Evolutionary conservation across 2,888 invertebrate species (phyloP).

Genomic region (Griposia aprilina): DNA sequence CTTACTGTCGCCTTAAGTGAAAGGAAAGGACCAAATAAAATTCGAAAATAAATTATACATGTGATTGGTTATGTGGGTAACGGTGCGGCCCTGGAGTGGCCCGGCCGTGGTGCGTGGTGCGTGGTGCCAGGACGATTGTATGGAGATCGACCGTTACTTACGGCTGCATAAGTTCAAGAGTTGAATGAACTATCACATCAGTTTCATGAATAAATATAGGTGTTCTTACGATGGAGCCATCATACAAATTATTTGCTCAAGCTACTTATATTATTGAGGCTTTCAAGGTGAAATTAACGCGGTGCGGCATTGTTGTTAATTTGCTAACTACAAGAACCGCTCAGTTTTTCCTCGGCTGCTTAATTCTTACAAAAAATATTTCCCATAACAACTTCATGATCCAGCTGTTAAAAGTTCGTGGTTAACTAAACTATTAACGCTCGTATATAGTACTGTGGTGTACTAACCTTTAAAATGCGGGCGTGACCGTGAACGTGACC

Average conservation of each 20-base stretch:
- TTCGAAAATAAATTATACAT: slow-evolving; percentile 62
- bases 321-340: neutral
- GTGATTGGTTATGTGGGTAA: slow-evolving; percentile 63
- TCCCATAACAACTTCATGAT: neutral
- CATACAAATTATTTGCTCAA: slow-evolving; percentile 24
- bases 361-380: neutral
- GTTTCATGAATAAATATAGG: slow-evolving; percentile 47
- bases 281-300: slow-evolving; percentile 35
- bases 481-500: slow-evolving; percentile 8
- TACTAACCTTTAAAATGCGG: slow-evolving; percentile 3
- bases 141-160: slow-evolving; percentile 71
- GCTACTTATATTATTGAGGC: slow-evolving; percentile 13
- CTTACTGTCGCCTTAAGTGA: too few species aligned
- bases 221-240: slow-evolving; percentile 15
- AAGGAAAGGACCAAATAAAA: slow-evolving; percentile 64
- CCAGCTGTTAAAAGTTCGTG: neutral
- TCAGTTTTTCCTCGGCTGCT: neutral
- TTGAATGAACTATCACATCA: slow-evolving; percentile 75
- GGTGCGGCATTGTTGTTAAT: slow-evolving; percentile 4
- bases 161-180: slow-evolving; percentile 69
- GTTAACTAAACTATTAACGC: slow-evolving; percentile 17
- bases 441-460: neutral
- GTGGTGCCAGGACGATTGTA: slow-evolving; percentile 70
- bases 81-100: slow-evolving; percentile 67
- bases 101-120: slow-evolving; percentile 12